Base-by-base conservation (phyloP, 1,140 invertebrate species). In the Halesus radiatus region DNA sequence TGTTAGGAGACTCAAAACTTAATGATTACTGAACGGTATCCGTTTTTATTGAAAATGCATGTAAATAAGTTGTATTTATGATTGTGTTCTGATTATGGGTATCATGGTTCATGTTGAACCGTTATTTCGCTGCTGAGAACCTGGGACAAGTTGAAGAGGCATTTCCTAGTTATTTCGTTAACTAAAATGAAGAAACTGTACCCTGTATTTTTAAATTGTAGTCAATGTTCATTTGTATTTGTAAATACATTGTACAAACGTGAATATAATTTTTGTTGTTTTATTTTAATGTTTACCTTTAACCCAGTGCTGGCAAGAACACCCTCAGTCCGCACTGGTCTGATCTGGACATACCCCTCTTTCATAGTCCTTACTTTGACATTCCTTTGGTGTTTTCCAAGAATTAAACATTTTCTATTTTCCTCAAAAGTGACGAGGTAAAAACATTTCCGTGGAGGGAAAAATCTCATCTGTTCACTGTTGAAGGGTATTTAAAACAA, bases 101-200 rank as follows among this genome's bases (percentile, higher is more conserved):
- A 58, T 56, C 20, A 26, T 75, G 45, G 78, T 79, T 79, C 78
- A 79, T 79, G 78, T 79, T 79, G 78, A 79, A 79, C 78, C 68
- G 18, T 58, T 58, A 23, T 3, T 60, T 18, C 20, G 76, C 52
- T 72, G 10, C 22, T 16, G 22, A 32, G 26, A 29, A 16, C 29
- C 62, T 26, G 2, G 3, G 62, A 32, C 62, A 10, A n/a, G 29
- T 16, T 54, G 68, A 20, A 10, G 29, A 72, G 15, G 18, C 20
- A 66, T 32, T 32, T 66, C 23, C 23, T n/a, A 20, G 22, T 26
- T 68, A 68, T 53, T 53, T 72, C 32, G 20, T 66, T 66, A n/a
- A 20, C 10, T 8, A 20, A 20, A 52, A 72, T 78, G 64, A 70
- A 72, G 64, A 62, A 72, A 52, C 50, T 29, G 26, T 66, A 32